Evolutionary conservation across 2,888 invertebrate species (phyloP).

Genomic region (Muscina levida): DNA sequence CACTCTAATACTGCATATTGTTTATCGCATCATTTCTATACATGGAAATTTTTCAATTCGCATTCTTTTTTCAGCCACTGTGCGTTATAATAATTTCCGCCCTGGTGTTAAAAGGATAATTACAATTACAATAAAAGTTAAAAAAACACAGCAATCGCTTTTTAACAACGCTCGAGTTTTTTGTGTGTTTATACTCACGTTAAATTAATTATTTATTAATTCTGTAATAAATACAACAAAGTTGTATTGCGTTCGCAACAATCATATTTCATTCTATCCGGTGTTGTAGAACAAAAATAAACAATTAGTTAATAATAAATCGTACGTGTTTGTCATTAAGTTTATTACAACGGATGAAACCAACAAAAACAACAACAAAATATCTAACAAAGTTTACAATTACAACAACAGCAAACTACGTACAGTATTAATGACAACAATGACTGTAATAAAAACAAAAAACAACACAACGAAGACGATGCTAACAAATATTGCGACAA

Average conservation of each 20-base stretch:
- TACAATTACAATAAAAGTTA: too few relatives aligned
- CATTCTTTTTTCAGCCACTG: too few relatives aligned
- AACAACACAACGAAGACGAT: not conserved
- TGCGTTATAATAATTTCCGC: too few relatives aligned
- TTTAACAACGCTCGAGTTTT: too few relatives aligned
- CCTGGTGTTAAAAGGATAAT: too few relatives aligned
- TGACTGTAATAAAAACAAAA: not conserved
- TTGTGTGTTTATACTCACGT: too few relatives aligned
- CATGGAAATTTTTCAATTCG: too few relatives aligned
- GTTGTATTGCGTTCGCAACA: not conserved
- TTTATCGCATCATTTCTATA: too few relatives aligned
- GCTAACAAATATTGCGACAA: not conserved
- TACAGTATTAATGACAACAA: not conserved
- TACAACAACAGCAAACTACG: not conserved
- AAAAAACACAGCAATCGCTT: too few relatives aligned
- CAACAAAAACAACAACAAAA: too few relatives aligned
- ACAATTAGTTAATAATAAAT: constrained; percentile 30
- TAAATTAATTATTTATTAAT: too few relatives aligned
- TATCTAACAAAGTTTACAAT: not conserved
- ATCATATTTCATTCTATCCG: not conserved
- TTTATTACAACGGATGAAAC: constrained; percentile 8
- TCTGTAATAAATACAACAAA: constrained; percentile 14
- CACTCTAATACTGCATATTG: too few relatives aligned
- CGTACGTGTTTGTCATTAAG: constrained; percentile 20
- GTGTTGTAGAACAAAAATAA: not conserved